Evolutionary conservation across 2,113 vertebrate genomes (phyloP).

Genomic region (Clinocottus analis): DNA sequence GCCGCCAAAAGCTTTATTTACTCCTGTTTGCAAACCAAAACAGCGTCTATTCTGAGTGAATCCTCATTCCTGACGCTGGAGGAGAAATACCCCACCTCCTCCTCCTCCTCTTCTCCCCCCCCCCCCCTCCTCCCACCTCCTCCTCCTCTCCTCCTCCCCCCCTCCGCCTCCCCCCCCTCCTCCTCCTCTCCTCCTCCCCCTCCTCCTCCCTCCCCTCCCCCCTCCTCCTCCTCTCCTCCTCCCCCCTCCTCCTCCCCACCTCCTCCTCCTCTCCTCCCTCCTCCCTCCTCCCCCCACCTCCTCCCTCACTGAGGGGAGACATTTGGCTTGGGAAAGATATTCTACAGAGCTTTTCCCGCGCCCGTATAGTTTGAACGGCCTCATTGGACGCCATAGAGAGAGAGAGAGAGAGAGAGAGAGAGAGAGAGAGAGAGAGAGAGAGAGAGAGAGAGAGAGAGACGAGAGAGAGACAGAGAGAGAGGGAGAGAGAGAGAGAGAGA

Average conservation of each 20-base stretch:
- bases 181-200: background rate
- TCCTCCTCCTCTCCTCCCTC: slow-evolving; percentile 2
- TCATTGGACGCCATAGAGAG: slow-evolving; percentile 76
- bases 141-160: too few species aligned
- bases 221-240: slow-evolving; percentile 3
- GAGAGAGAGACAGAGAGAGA: too few species aligned
- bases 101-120: too few species aligned
- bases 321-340: slow-evolving; percentile 8
- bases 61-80: slow-evolving; percentile 40
- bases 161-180: background rate
- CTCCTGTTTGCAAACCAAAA: slow-evolving; percentile 58
- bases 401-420: slow-evolving; percentile 6
- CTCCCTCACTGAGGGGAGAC: slow-evolving; percentile 20
- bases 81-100: slow-evolving; percentile 25
- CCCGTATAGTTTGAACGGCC: slow-evolving; percentile 86
- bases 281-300: background rate
- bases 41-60: slow-evolving; percentile 26
- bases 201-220: background rate
- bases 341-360: slow-evolving; percentile 79
- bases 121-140: background rate
- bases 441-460: background rate
- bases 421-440: slow-evolving; percentile 18
- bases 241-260: background rate
- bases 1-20: slow-evolving; percentile 65
- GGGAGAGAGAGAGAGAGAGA: slow-evolving; percentile 9